Conservation (phyloP, 92 coral and sea anemone genomes). For the Bergia puertoricense region DNA sequence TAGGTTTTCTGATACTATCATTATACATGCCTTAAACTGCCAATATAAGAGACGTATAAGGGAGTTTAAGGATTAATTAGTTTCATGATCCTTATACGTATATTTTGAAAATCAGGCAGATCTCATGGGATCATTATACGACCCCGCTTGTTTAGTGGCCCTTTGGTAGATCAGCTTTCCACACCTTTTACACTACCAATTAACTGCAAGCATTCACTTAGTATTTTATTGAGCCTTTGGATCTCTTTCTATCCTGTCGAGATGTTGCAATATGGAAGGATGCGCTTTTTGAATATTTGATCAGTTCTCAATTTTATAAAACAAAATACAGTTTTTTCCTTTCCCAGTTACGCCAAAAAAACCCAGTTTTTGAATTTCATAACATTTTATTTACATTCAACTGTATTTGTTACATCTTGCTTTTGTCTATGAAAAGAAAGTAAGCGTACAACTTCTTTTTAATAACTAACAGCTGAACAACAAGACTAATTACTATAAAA, state of each 20-base stretch:
- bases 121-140: not conserved
- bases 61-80: conserved; percentile 2
- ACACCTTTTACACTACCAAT: not conserved
- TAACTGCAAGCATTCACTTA: not conserved
- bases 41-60: not conserved
- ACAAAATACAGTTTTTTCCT: not conserved
- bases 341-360: not conserved
- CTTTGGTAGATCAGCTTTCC: not conserved
- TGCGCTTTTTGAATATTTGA: not conserved
- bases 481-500: too few relatives aligned
- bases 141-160: not conserved
- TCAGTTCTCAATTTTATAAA: not conserved
- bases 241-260: too few relatives aligned
- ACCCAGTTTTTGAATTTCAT: not conserved
- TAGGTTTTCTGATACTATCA: not conserved
- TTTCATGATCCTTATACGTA: conserved; percentile 8
- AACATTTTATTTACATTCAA: conserved; percentile 6
- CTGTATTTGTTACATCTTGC: not conserved
- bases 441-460: too few relatives aligned
- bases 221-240: not conserved
- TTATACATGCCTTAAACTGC: conserved; percentile 1
- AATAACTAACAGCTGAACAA: too few relatives aligned
- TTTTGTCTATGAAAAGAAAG: not conserved
- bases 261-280: not conserved
- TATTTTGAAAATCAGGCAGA: not conserved